Base-by-base conservation (phyloP, 2,797 vertebrate species). In the Characodon lateralis region DNA sequence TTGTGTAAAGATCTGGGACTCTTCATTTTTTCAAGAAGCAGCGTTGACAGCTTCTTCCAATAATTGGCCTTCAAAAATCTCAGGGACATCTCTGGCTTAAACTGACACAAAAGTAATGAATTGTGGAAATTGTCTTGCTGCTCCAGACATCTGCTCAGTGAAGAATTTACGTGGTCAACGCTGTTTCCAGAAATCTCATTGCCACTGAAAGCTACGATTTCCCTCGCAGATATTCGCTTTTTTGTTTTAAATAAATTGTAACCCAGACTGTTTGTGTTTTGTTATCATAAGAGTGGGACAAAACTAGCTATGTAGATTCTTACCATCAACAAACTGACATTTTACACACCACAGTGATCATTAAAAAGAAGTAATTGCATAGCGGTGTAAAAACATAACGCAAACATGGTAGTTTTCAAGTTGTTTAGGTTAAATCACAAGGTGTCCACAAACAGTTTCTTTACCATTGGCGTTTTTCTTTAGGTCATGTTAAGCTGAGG, bases 11-110 rank as follows among this genome's bases (percentile, higher is more conserved):
- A 13, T 56, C 2, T 0, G 18, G 10, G 26, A 51, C 31, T 71
- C 14, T 16, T 18, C 50, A 2, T 28, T 5, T 13, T 59, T 18
- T 71, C 43, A 48, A 50, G 7, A 20, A 50, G 26, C 46, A 50
- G 14, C 1, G n/a, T 66, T 66, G 63, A 66, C 63, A 66, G 35
- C 61, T 14, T 63, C 26, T 43, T 2, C 7, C 7, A 12, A 18
- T 71, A 71, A 71, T 71, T 71, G 70, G 70, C 48, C 16, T 53
- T 51, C 48, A 53, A 66, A 71, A 35, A 53, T 31, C 48, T 71
- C 70, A 51, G 48, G 16, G 48, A 50, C 46, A 51, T n/a, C n/a
- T 71, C 18, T 71, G 70, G 53, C 70, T 51, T 10, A 71, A 53
- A 35, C 70, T 35, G 48, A 18, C 70, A 28, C 70, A 31, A 31